Evolutionary conservation across 2,113 vertebrate genomes (phyloP).

Genomic region (Crotalus helleri): DNA sequence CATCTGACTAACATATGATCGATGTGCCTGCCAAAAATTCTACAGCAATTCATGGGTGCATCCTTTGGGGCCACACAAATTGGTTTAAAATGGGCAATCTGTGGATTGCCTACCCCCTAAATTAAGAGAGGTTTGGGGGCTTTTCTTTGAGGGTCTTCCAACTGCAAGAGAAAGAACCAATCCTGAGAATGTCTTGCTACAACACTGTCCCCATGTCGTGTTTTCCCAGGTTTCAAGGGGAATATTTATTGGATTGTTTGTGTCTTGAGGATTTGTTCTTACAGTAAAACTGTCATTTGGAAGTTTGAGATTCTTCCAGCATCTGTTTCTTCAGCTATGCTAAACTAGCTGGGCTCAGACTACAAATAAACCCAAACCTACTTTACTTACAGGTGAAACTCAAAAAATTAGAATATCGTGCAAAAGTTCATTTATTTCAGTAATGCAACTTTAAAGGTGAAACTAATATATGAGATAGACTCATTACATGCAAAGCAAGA

Average conservation of each 20-base stretch:
- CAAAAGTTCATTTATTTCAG: too few species aligned
- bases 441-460: too few species aligned
- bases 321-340: background rate
- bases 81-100: background rate
- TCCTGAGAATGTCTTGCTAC: background rate
- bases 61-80: background rate
- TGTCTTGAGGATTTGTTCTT: background rate
- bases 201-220: background rate
- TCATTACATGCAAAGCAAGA: too few species aligned
- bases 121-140: background rate
- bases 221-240: background rate
- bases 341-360: background rate
- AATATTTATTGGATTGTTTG: background rate
- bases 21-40: background rate
- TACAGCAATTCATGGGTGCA: background rate
- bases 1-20: background rate
- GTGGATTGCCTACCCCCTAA: background rate
- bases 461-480: too few species aligned
- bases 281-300: background rate
- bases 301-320: background rate
- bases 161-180: background rate
- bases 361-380: background rate
- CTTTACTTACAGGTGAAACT: too few species aligned
- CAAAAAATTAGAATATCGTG: too few species aligned
- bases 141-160: background rate